A percentile compares a stretch with the other conserved stretches of the same genome.
Evolutionary conservation across 2,888 invertebrate species (phyloP).

Genomic region (Phorcus lineatus): DNA sequence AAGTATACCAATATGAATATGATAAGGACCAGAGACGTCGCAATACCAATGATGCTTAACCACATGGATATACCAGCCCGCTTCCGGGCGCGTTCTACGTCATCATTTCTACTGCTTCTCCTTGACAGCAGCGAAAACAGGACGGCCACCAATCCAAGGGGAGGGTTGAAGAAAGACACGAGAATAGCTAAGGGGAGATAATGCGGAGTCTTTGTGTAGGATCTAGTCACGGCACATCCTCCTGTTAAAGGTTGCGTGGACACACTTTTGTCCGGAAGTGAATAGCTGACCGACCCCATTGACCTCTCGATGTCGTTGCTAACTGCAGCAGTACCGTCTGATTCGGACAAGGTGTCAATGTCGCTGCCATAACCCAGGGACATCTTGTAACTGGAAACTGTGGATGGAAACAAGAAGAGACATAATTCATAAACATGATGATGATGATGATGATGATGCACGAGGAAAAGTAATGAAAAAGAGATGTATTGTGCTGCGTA

Average conservation of each 20-base stretch:
- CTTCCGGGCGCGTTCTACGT: constrained; percentile 23
- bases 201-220: constrained; percentile 41
- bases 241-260: constrained; percentile 43
- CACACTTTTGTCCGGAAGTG: constrained; percentile 28
- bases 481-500: too few species aligned
- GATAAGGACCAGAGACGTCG: constrained; percentile 36
- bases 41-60: constrained; percentile 42
- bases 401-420: too few species aligned
- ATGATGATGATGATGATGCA: too few species aligned
- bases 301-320: constrained; percentile 9
- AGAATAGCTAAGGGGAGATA: constrained; percentile 43
- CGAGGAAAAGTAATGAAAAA: too few species aligned
- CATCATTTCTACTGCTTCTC: constrained; percentile 27
- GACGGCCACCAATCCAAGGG: constrained; percentile 39
- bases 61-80: constrained; percentile 35
- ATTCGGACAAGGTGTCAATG: constrained; percentile 18
- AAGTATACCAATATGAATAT: constrained; percentile 43
- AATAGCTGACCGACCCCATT: constrained; percentile 10
- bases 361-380: constrained; percentile 24
- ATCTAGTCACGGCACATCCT: constrained; percentile 35
- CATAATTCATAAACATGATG: too few species aligned
- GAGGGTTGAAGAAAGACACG: constrained; percentile 37
- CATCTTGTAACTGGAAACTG: too few species aligned
- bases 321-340: background rate
- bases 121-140: constrained; percentile 39